Evolutionary conservation across 2,888 invertebrate species (phyloP).

Genomic region (Odontomyia ornata): DNA sequence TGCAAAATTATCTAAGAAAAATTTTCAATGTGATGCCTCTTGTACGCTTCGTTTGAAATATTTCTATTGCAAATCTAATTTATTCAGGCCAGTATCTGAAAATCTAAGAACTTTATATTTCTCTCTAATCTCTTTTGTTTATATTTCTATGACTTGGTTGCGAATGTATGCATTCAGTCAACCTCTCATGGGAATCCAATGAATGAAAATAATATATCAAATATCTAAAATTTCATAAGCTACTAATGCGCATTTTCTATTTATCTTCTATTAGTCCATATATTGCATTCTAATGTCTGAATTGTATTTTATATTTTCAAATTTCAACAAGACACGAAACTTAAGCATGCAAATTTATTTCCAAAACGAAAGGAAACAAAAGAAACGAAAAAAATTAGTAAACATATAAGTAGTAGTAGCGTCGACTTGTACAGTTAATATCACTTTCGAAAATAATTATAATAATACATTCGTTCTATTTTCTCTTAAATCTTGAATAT

Average conservation of each 20-base stretch:
- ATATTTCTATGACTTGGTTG: too few species aligned
- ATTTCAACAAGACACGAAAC: background rate
- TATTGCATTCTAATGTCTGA: background rate
- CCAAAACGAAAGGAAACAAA: background rate
- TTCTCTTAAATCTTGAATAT: constrained; percentile 23
- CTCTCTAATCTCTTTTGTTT: too few species aligned
- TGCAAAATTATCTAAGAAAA: background rate
- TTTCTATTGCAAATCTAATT: background rate
- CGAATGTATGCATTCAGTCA: too few species aligned
- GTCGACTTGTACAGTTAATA: constrained; percentile 20
- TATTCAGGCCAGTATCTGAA: background rate
- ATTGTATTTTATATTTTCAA: background rate
- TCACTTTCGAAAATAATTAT: constrained; percentile 21
- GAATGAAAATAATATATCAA: too few species aligned
- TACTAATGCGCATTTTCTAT: background rate
- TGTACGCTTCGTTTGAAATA: background rate
- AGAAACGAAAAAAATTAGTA: background rate
- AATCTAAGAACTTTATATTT: too few species aligned
- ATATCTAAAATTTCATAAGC: too few species aligned
- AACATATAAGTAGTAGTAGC: background rate
- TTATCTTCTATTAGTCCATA: background rate
- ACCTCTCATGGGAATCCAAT: too few species aligned
- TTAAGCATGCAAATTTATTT: background rate
- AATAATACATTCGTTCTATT: constrained; percentile 26
- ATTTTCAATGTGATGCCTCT: background rate